These are phyloP conservation scores for Odobenus rosmarus DNA, from an alignment of 2,113 vertebrate genomes.

Conservation along the genomic window DNA sequence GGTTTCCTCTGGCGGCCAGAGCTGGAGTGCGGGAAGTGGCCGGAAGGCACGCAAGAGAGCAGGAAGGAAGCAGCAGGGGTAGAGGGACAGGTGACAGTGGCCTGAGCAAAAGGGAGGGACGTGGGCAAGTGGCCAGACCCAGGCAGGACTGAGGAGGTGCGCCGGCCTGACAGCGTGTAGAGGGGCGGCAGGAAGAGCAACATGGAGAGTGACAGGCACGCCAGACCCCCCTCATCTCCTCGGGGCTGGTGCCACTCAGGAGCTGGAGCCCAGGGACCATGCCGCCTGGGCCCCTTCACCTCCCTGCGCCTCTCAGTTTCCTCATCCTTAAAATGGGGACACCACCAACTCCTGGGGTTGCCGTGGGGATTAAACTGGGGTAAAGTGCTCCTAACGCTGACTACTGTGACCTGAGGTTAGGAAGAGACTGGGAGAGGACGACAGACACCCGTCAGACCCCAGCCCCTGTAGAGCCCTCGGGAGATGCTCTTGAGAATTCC, in stretches of 20 bases:
- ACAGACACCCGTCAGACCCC: not conserved
- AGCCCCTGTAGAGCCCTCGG: not conserved
- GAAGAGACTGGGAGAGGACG: not conserved
- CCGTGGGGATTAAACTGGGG: too few relatives aligned
- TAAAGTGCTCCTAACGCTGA: not conserved
- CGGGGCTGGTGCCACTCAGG: not conserved
- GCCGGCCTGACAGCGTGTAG: rapidly evolving
- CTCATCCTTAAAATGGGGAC: not conserved
- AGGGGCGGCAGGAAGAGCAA: not conserved
- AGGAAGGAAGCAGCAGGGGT: not conserved
- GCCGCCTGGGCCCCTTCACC: not conserved
- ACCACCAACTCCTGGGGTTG: not conserved
- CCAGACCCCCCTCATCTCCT: rapidly evolving
- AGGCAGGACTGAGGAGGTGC: rapidly evolving
- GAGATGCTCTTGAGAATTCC: not conserved
- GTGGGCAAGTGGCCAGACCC: rapidly evolving
- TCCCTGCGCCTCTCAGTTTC: not conserved
- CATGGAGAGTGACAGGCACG: rapidly evolving
- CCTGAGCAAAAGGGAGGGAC: not conserved
- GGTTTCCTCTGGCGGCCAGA: not conserved
- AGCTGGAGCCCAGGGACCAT: not conserved
- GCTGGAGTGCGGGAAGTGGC: rapidly evolving
- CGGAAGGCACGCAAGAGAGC: too few relatives aligned
- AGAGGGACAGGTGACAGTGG: not conserved
- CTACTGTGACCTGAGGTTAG: not conserved